These are phyloP conservation scores for Crioceris asparagi DNA, from an alignment of 2,888 invertebrate genomes.

Conservation along the genomic window DNA sequence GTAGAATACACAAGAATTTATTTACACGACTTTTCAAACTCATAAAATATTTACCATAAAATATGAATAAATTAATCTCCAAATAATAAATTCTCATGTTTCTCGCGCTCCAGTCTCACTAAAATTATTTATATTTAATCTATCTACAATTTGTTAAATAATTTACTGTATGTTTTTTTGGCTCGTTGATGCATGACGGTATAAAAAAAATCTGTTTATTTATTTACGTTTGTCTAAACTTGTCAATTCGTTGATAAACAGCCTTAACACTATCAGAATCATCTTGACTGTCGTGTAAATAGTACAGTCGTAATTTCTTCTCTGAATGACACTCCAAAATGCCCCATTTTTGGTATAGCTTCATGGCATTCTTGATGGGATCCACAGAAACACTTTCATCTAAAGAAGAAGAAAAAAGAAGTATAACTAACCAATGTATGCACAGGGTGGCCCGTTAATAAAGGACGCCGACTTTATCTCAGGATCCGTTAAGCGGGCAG, in stretches of 20 bases:
- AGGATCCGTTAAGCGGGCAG: background rate
- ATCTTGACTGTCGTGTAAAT: constrained; percentile 31
- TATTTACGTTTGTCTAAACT: constrained; percentile 21
- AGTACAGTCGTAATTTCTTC: constrained; percentile 33
- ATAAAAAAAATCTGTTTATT: background rate
- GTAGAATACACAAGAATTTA: too few relatives aligned
- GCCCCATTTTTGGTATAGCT: constrained; percentile 71
- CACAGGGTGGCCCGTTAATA: background rate
- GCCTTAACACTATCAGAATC: constrained; percentile 27
- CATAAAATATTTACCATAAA: too few relatives aligned
- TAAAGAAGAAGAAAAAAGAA: constrained; percentile 36
- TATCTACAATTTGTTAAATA: too few relatives aligned
- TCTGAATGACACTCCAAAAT: constrained; percentile 51
- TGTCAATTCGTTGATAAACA: constrained; percentile 31
- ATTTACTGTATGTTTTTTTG: too few relatives aligned
- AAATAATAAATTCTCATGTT: too few relatives aligned
- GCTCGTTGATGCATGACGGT: background rate
- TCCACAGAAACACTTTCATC: constrained; percentile 84
- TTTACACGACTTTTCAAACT: too few relatives aligned
- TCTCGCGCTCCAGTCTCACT: too few relatives aligned
- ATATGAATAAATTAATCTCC: too few relatives aligned
- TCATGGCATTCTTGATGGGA: constrained; percentile 73
- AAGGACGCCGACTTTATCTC: background rate
- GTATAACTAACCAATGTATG: background rate
- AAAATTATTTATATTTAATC: too few relatives aligned